Percentiles rank a stretch among this genome's conserved stretches.
Conservation (phyloP, 1,140 invertebrate genomes). For the Hypothenemus hampei region DNA sequence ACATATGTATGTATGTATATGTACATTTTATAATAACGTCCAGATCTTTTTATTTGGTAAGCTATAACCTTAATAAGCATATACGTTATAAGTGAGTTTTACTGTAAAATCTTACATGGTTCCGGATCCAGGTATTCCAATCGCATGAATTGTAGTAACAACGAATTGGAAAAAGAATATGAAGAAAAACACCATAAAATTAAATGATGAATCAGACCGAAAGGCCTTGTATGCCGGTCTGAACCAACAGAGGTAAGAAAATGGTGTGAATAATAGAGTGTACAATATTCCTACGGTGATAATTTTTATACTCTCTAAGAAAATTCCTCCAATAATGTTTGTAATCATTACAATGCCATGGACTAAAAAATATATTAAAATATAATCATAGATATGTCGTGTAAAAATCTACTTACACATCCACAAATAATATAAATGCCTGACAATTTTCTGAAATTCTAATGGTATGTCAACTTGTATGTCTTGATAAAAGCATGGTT, state of each 20-base stretch:
- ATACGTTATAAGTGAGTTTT: too few species aligned
- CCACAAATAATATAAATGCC: constrained; percentile 94
- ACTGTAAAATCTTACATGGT: constrained; percentile 74
- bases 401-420: constrained; percentile 72
- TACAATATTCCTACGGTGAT: constrained; percentile 90
- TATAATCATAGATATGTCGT: not conserved
- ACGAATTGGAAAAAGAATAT: constrained; percentile 98
- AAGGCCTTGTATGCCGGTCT: constrained; percentile 65
- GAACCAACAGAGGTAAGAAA: constrained; percentile 96
- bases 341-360: constrained; percentile 79
- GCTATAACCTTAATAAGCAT: too few species aligned
- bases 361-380: constrained; percentile 59
- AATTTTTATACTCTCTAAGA: constrained; percentile 66
- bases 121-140: constrained; percentile 75
- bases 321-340: constrained; percentile 81
- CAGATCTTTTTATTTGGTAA: too few species aligned
- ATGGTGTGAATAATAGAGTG: constrained; percentile 87
- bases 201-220: constrained; percentile 96
- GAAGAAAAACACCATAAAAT: constrained; percentile 99
- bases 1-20: too few species aligned
- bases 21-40: too few species aligned
- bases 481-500: constrained; percentile 99
- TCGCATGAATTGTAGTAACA: constrained; percentile 78
- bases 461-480: constrained; percentile 98
- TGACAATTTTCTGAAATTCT: constrained; percentile 94